Evolutionary conservation across 1,140 invertebrate species (phyloP), one percentile per base, ranked within the genome.

Genomic region (Eufriesea mexicana): DNA sequence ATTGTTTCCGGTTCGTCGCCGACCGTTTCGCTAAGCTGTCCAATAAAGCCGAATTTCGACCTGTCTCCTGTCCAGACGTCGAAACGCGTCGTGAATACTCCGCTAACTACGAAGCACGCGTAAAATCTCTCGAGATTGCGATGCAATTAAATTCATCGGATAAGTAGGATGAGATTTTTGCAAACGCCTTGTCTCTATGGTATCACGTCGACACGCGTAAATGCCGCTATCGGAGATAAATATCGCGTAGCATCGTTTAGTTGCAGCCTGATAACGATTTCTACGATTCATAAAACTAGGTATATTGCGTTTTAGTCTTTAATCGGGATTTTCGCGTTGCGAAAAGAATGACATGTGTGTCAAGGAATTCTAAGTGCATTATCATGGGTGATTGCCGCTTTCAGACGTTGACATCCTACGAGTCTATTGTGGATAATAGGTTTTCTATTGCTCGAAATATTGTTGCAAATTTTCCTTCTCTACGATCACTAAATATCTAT

Each of bases 1-100:
- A 64, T 73, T 87, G 66, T 85, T 51, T 47, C 45, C 7, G 18
- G 66, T 35, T 62, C 9, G 61, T 14, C 35, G 12, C 5, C 49
- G 67, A 57, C 16, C 51, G 49, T 67, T 67, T 35, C 49, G 54
- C 67, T 81, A 84, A 86, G 64, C 73, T 80, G 47, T 67, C 81
- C 81, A 82, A 88, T 83, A 85, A 85, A 85, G 68, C 28, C n/a
- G 18, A 8, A 57, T 25, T 51, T 51, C 71, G 79, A 72, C 42
- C 75, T 47, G 18, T 70, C 25, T n/a, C n/a, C n/a, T 12, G n/a
- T 10, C 16, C 35, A 25, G 7, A 5, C 14, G 2, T 16, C 16
- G 20, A 5, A 5, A 45, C 9, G 18, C 23, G 25, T 8, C 6
- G 42, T 66, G 10, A 1, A 1, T 18, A 14, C 1, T 5, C 23